These are phyloP conservation scores for Artemia franciscana DNA, from an alignment of 1,140 invertebrate genomes.

Conservation along the genomic window DNA sequence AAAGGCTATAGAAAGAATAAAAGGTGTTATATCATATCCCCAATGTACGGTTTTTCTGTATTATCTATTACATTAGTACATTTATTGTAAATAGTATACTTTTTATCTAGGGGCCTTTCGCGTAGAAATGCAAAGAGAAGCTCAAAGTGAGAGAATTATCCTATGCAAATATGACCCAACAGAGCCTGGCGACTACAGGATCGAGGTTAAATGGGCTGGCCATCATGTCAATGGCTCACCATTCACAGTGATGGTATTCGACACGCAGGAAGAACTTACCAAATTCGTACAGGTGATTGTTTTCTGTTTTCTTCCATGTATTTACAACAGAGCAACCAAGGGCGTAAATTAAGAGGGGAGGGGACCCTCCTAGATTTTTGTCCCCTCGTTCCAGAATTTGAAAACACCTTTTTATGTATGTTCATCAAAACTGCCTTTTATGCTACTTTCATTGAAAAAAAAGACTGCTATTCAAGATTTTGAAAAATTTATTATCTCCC, in stretches of 20 bases:
- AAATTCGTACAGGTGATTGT: constrained; percentile 23
- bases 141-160: constrained; percentile 91
- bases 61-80: too few species aligned
- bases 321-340: background rate
- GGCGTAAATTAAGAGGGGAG: background rate
- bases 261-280: constrained; percentile 82
- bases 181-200: constrained; percentile 90
- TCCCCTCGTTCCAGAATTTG: background rate
- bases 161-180: constrained; percentile 89
- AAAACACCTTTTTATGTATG: background rate
- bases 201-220: constrained; percentile 95
- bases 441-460: background rate
- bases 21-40: too few species aligned
- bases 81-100: too few species aligned
- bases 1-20: too few species aligned
- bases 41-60: too few species aligned
- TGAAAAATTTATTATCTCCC: too few species aligned
- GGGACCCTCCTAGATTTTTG: background rate
- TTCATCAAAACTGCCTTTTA: background rate
- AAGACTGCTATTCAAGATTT: too few species aligned
- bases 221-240: constrained; percentile 90
- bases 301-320: background rate
- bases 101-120: constrained; percentile 55
- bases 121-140: constrained; percentile 98
- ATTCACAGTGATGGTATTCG: constrained; percentile 96